Evolutionary conservation across 2,113 vertebrate genomes (phyloP).

Genomic region (Sylvietta virens): DNA sequence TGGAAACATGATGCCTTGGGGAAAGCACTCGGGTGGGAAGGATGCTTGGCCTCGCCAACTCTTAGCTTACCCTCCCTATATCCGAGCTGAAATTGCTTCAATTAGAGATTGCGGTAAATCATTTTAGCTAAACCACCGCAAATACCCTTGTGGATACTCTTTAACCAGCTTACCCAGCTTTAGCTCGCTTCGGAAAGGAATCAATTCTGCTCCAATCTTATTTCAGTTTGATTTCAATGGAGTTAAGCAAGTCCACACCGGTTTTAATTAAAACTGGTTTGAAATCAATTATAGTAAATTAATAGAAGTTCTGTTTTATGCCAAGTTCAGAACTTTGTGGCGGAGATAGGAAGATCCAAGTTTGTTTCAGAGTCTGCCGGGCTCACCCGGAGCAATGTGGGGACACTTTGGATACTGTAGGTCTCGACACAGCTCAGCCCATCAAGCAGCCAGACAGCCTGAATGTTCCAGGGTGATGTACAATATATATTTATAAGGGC

Average conservation of each 20-base stretch:
- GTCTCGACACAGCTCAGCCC: background rate
- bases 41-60: background rate
- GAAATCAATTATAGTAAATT: background rate
- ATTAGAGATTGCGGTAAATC: slow-evolving; percentile 18
- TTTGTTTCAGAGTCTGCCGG: rapidly evolving
- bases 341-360: background rate
- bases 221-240: slow-evolving; percentile 8
- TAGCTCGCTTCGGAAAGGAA: background rate
- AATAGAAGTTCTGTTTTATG: background rate
- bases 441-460: background rate
- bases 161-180: slow-evolving; percentile 51
- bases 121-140: slow-evolving; percentile 13
- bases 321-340: background rate
- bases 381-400: background rate
- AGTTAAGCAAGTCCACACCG: background rate
- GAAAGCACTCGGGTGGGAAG: background rate
- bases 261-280: slow-evolving; percentile 47
- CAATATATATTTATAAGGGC: slow-evolving; percentile 61
- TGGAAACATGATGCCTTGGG: background rate
- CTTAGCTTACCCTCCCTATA: background rate
- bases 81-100: slow-evolving; percentile 29
- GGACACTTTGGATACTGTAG: background rate
- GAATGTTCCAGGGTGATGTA: background rate
- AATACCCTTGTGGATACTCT: slow-evolving; percentile 9
- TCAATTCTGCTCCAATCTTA: background rate